Percentiles rank a stretch among this genome's conserved stretches.
phyloP scores from a whole-genome alignment of 2,113 vertebrate genomes.

The Notothenia coriiceps region DNA sequence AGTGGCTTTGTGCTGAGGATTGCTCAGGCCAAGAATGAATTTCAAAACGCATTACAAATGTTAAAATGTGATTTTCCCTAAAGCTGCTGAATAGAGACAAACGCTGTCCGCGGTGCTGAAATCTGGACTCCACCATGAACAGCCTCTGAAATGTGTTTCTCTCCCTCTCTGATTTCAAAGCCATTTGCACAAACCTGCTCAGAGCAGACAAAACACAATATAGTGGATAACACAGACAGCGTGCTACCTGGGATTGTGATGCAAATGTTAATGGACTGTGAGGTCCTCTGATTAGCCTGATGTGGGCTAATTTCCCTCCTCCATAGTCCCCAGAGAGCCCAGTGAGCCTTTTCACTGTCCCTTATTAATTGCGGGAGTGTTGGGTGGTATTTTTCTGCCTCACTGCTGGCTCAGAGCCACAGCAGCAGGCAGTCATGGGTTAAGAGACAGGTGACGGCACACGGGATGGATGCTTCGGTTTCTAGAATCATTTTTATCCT shows the following conservation, averaged over 20 bases:
- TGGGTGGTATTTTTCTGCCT: slow-evolving; percentile 92
- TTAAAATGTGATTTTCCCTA: not conserved
- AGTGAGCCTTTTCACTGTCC: slow-evolving; percentile 84
- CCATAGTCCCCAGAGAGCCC: slow-evolving; percentile 74
- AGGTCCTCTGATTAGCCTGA: slow-evolving; percentile 78
- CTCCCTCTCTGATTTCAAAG: not conserved
- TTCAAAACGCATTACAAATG: not conserved
- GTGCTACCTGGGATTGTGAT: slow-evolving; percentile 84
- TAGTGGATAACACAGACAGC: slow-evolving; percentile 46
- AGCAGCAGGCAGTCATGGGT: slow-evolving; percentile 74
- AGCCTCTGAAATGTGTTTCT: not conserved
- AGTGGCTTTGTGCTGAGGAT: not conserved
- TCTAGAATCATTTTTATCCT: not conserved
- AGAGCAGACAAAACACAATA: slow-evolving; percentile 5
- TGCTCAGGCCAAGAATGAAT: not conserved
- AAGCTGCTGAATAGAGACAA: not conserved
- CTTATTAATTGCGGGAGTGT: slow-evolving; percentile 87
- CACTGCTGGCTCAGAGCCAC: slow-evolving; percentile 80
- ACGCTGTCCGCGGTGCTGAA: slow-evolving; percentile 66
- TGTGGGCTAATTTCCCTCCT: slow-evolving; percentile 79
- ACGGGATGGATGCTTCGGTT: not conserved
- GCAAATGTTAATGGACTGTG: slow-evolving; percentile 86
- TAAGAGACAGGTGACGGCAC: slow-evolving; percentile 60
- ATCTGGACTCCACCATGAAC: not conserved
- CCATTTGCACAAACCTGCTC: slow-evolving; percentile 9